These are phyloP conservation scores for Spea hammondii DNA, from an alignment of 2,797 vertebrate genomes.

Conservation along the genomic window DNA sequence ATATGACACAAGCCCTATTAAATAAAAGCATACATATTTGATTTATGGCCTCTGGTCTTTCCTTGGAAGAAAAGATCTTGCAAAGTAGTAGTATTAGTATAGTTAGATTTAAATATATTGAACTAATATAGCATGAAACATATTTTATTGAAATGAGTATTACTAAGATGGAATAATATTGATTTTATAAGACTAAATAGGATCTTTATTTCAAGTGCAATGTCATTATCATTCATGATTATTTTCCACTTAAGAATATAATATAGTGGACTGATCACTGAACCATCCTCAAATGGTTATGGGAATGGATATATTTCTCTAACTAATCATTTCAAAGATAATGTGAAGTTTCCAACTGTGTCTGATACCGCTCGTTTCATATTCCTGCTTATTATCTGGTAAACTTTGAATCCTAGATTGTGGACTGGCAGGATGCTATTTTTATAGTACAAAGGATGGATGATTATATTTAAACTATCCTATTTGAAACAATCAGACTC, in stretches of 20 bases:
- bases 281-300: constrained; percentile 21
- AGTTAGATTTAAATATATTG: background rate
- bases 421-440: background rate
- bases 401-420: constrained; percentile 8
- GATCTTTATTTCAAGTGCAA: constrained; percentile 15
- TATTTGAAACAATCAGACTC: no score
- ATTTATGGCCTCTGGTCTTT: no score
- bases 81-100: no score
- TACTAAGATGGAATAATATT: constrained; percentile 1
- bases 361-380: constrained; percentile 19
- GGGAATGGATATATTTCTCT: background rate
- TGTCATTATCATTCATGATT: constrained; percentile 9
- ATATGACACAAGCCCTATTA: no score
- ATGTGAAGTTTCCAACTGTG: constrained; percentile 25
- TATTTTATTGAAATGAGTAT: background rate
- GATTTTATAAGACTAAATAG: constrained; percentile 7
- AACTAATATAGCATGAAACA: background rate
- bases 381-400: constrained; percentile 39
- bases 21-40: no score
- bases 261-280: constrained; percentile 3
- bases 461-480: no score
- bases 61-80: no score
- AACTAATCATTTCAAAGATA: constrained; percentile 29
- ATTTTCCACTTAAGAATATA: constrained; percentile 19
- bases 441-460: no score